Conservation (phyloP, 2,797 vertebrate species). For the Diglossa cyanea region DNA sequence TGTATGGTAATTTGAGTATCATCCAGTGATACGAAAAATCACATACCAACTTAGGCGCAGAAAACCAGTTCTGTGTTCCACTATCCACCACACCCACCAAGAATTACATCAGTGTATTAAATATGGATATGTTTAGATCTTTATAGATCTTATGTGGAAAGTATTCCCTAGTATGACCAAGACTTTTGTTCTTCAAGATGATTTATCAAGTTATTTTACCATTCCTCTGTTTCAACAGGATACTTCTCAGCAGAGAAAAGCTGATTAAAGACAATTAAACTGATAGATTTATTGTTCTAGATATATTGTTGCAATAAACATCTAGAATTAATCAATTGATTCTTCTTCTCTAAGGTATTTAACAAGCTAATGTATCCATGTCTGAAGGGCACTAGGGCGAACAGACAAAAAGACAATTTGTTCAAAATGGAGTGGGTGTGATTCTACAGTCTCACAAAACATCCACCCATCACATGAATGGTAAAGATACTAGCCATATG, state of each 20-base stretch:
- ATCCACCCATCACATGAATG: not conserved
- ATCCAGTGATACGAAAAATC: not conserved
- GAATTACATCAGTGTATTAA: not conserved
- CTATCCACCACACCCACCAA: not conserved
- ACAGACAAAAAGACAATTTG: not conserved
- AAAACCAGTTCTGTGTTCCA: not conserved
- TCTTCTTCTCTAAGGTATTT: not conserved
- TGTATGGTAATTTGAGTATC: not conserved
- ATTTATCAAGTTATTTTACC: not conserved
- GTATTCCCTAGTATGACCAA: not conserved
- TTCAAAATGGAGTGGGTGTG: not conserved
- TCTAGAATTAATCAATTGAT: not conserved
- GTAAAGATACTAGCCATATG: not conserved
- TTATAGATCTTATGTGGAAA: not conserved
- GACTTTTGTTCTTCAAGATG: not conserved
- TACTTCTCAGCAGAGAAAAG: not conserved
- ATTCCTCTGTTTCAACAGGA: not conserved
- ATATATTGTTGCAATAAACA: not conserved
- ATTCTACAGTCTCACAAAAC: not conserved
- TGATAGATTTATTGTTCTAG: not conserved
- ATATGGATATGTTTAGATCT: not conserved
- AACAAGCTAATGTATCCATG: not conserved
- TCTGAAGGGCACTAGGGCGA: not conserved
- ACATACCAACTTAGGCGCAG: not conserved
- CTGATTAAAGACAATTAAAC: not conserved